A percentile compares a stretch with the other conserved stretches of the same genome.
Evolutionary conservation across 1,140 invertebrate genomes (phyloP).

Genomic region (Acromyrmex heyeri): DNA sequence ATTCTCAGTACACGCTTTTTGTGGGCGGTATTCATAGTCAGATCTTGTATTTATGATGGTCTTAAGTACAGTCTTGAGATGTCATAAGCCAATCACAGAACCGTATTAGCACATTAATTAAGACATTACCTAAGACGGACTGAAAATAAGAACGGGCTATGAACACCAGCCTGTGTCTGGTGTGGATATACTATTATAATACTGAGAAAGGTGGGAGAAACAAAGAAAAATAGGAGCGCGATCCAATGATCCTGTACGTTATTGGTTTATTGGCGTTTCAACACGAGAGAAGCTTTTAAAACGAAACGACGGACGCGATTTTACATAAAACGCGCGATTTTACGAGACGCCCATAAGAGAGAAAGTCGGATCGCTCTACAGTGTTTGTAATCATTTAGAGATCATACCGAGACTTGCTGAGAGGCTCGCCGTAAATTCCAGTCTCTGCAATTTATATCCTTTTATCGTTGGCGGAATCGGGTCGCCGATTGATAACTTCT

Average conservation of each 20-base stretch:
- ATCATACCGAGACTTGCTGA: conserved; percentile 34
- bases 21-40: too few species aligned
- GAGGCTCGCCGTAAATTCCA: conserved; percentile 49
- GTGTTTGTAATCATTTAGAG: conserved; percentile 65
- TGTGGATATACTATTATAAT: background rate
- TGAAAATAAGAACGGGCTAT: too few species aligned
- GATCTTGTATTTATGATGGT: too few species aligned
- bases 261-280: conserved; percentile 1
- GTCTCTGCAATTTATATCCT: conserved; percentile 61
- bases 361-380: conserved; percentile 63
- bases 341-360: conserved; percentile 67
- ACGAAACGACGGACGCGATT: conserved; percentile 34
- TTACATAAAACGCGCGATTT: conserved; percentile 63
- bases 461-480: conserved; percentile 60
- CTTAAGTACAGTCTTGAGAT: too few species aligned
- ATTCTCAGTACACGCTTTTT: background rate
- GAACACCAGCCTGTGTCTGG: too few species aligned
- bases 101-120: too few species aligned
- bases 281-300: conserved; percentile 9
- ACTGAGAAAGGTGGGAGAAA: background rate
- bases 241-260: background rate
- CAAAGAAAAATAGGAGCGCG: background rate
- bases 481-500: conserved; percentile 47
- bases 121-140: too few species aligned
- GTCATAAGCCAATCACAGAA: too few species aligned